Evolutionary conservation across 2,888 invertebrate species (phyloP), one percentile per base, ranked within the genome.

Genomic region (Tetragonula carbonaria): DNA sequence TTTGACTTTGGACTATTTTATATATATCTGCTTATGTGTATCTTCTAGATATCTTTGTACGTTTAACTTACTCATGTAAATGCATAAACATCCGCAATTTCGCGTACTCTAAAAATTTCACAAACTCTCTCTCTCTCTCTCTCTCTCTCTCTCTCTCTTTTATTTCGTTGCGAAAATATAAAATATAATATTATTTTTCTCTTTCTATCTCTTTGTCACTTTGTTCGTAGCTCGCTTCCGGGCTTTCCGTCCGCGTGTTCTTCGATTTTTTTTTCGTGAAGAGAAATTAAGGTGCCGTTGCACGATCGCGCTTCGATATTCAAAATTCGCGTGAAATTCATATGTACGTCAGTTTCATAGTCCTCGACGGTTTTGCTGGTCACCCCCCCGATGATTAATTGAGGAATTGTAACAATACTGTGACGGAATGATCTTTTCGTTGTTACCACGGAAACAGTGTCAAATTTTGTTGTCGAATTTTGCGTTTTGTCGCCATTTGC

Each of bases 111-210:
- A 28, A 14, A 76, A 71, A 72, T 50, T 59, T 74, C 70, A 67
- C 78, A 63, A 84, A 78, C 74, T 65, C 59, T 73, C 70, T 51
- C 68, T 45, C 45, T 45, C 45, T 45, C 45, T 45, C 8, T 45
- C 45, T 45, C 45, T 38, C 38, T n/a, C n/a, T n/a, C n/a, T 38
- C 38, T 38, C 38, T 38, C 6, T 45, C 45, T 45, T 45, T 8
- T 33, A 3, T 33, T 78, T 78, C 78, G 72, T 80, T 80, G 72
- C 80, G 75, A 67, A 75, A 86, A 78, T 81, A 84, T 74, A 84
- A 74, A 65, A 74, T 84, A 78, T 67, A 75, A 73, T 28, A 28
- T 50, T 51, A n/a, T 53, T 57, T 74, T 57, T 62, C 33, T 63
- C 33, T 63, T 70, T 51, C 18, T 74, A 51, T 63, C 50, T 63